Evolutionary conservation across 1,140 invertebrate species (phyloP).

Genomic region (Cryptotermes secundus): DNA sequence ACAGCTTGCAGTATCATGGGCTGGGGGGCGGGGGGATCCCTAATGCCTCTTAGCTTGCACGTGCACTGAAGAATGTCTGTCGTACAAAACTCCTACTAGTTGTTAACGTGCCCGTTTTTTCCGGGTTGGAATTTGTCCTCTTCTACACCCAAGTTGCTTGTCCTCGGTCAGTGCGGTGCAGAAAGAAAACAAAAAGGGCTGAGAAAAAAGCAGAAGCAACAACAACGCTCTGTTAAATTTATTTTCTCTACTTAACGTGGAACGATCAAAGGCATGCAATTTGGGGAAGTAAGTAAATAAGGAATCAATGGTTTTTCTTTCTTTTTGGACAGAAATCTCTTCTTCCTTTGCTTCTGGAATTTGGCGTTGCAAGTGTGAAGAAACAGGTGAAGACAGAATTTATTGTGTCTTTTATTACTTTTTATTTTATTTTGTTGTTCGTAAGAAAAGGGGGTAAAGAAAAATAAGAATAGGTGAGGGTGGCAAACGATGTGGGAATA

Average conservation of each 20-base stretch:
- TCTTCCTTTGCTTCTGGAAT: not conserved
- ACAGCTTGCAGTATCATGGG: too few species aligned
- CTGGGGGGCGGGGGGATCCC: too few species aligned
- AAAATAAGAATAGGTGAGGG: not conserved
- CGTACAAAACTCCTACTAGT: too few species aligned
- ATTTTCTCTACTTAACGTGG: not conserved
- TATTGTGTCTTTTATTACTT: not conserved
- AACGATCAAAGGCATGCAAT: not conserved
- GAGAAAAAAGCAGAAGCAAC: not conserved
- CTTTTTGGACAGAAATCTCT: not conserved
- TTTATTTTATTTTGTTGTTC: not conserved
- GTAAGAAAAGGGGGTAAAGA: not conserved
- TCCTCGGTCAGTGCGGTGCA: not conserved
- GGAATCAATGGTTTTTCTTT: not conserved
- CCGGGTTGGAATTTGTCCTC: not conserved
- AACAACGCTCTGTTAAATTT: not conserved
- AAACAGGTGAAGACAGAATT: not conserved
- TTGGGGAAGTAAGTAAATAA: not conserved
- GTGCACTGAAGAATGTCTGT: too few species aligned
- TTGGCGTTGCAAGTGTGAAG: not conserved
- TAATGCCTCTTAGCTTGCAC: too few species aligned
- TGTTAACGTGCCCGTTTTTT: not conserved
- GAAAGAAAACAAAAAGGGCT: not conserved
- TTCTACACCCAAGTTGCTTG: not conserved
- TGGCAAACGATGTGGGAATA: not conserved